Evolutionary conservation across 2,888 invertebrate species (phyloP), one percentile per base, ranked within the genome.

Genomic region (Cheiracanthium punctorium): DNA sequence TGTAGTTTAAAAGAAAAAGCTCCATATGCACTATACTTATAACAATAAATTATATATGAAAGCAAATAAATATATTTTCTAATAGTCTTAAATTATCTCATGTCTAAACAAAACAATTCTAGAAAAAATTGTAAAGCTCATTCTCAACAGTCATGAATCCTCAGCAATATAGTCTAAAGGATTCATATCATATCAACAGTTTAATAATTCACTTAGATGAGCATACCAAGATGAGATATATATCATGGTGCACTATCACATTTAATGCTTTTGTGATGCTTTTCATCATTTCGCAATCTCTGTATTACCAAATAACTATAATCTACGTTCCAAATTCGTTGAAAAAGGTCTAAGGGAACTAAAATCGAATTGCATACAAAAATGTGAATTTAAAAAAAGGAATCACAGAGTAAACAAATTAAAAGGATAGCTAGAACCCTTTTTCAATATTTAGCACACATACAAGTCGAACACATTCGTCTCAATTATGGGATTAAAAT

Each of bases 121-220:
- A 58, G 24, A 58, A 58, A n/a, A 58, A 58, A 58, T 58, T 58
- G 24, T 48, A 48, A 58, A 58, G 58, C 58, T 58, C 58, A 24
- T 58, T 58, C 58, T 58, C 24, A 58, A 48, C 48, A 58, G 58
- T 58, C 58, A 24, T 58, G 58, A 58, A 58, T 58, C 20, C 24
- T 58, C 24, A 24, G 24, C 4, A 17, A 58, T 24, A 24, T 5
- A 20, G 4, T 37, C 37, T 10, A 58, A 58, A 58, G 48, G 2
- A 48, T 48, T 48, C 48, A 48, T 48, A 12, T 12, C 58, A 58
- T 24, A 58, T 58, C 58, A 58, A 58, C 58, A 58, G 20, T n/a
- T 48, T 48, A 48, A 24, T 58, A 58, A 58, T 58, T 24, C 58
- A 58, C 58, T 58, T 58, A 58, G 58, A 58, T 58, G 58, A 58